Evolutionary conservation across 2,888 invertebrate species (phyloP).

Genomic region (Thalpophila matura): DNA sequence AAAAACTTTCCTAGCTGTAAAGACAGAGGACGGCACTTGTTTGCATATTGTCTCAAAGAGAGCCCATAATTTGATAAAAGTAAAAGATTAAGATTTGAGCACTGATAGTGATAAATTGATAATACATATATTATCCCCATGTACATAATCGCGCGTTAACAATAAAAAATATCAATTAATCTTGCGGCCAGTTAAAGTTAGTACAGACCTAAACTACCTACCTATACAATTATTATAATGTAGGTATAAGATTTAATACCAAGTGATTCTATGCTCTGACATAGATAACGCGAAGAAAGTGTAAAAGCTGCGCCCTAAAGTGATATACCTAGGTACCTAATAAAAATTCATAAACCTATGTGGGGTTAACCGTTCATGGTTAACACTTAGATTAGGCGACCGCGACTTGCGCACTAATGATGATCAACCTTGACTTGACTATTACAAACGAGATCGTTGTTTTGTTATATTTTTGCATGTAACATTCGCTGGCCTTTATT

Average conservation of each 20-base stretch:
- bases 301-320: conserved; percentile 16
- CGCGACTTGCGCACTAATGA: conserved; percentile 67
- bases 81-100: too few relatives aligned
- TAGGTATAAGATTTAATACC: conserved; percentile 9
- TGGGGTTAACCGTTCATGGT: conserved; percentile 40
- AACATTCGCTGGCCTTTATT: conserved; percentile 57
- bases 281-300: neutral
- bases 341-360: neutral
- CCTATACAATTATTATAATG: conserved; percentile 22
- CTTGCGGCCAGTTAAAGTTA: conserved; percentile 19
- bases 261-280: neutral
- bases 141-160: neutral
- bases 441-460: conserved; percentile 67
- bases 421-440: conserved; percentile 73
- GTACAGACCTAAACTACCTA: too few relatives aligned
- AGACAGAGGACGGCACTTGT: too few relatives aligned
- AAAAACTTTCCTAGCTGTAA: too few relatives aligned
- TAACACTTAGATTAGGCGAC: conserved; percentile 66
- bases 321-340: too few relatives aligned
- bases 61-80: too few relatives aligned
- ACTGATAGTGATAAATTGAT: too few relatives aligned
- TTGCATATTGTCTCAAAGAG: too few relatives aligned
- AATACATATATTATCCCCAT: conserved; percentile 15
- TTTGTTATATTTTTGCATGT: conserved; percentile 59
- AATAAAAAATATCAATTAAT: conserved; percentile 8